A percentile compares a stretch with the other conserved stretches of the same genome.
These are phyloP conservation scores for Drepanosiphum platanoidis DNA, from an alignment of 2,888 invertebrate species.

Conservation along the genomic window DNA sequence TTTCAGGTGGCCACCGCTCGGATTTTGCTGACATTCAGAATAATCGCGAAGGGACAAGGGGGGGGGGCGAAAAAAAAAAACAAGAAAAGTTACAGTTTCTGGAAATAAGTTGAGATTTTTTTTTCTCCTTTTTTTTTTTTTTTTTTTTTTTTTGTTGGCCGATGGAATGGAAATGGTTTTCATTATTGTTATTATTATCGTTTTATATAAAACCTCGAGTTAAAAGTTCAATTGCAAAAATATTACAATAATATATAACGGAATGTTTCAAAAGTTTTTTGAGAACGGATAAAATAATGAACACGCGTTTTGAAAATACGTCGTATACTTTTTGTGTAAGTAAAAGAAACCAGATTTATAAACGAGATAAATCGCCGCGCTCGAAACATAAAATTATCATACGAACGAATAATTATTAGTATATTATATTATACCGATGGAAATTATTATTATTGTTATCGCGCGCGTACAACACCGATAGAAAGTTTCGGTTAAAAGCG, in stretches of 20 bases:
- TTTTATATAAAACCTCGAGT: neutral
- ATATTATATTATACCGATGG: neutral
- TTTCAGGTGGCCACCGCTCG: constrained; percentile 43
- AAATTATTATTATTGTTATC: neutral
- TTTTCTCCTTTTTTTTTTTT: neutral
- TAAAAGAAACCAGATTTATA: constrained; percentile 21
- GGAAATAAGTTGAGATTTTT: neutral
- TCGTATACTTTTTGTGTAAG: constrained; percentile 19
- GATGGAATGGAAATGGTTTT: constrained; percentile 8
- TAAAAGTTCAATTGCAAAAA: constrained; percentile 25
- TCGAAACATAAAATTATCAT: constrained; percentile 1
- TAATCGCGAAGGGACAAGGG: constrained; percentile 14
- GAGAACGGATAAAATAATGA: constrained; percentile 27
- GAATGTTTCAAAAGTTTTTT: constrained; percentile 12
- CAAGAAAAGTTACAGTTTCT: constrained; percentile 5
- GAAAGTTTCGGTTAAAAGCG: neutral
- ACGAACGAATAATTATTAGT: neutral
- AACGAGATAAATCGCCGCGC: constrained; percentile 25
- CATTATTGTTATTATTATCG: constrained; percentile 7
- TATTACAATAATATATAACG: constrained; percentile 41
- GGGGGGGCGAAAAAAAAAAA: constrained; percentile 8
- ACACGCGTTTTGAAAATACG: constrained; percentile 20
- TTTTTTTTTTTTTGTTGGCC: constrained; percentile 2
- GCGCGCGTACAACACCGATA: neutral
- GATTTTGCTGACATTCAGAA: constrained; percentile 52